Base-by-base conservation (phyloP, 2,888 invertebrate genomes). In the Tipula helvola region DNA sequence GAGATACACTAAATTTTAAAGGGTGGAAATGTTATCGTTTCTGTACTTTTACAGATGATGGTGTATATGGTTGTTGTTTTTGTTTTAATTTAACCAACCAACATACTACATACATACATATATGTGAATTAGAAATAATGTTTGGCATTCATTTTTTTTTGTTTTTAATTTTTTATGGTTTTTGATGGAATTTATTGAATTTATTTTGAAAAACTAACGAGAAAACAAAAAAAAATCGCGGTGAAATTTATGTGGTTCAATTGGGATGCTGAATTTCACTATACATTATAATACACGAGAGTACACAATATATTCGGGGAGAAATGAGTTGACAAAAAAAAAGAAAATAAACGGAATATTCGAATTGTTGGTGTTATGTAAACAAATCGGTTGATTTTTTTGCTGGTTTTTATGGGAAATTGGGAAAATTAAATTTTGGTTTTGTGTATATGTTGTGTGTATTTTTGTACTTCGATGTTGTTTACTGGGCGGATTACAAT, bases 171-270 rank as follows among this genome's bases (percentile, higher is more conserved):
- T 52, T 71, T 71, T 84, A 39, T 84, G 84, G 84, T 84, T 39
- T 84, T 84, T 84, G 84, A 84, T 84, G 84, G 84, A 84, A 84
- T 84, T 84, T 84, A 84, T 84, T 84, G 84, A 84, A 84, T 84
- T 84, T 84, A 84, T 84, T 84, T 84, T 41, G 84, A 36, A 41
- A 41, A 39, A 84, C 41, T 84, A 39, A 39, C 36, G 36, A 84
- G 84, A 71, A 16, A 52, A 52, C n/a, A 52, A 52, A 16, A 52
- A 52, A 71, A 71, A 71, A n/a, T 71, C 71, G 71, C 71, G 71
- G 71, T 71, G 71, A 71, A 71, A 71, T 71, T 71, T 71, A 71
- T 71, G 71, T 71, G 71, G 71, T 71, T 71, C 71, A 71, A 71
- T 71, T 71, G 71, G 71, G 71, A 71, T 71, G 71, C 71, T 71